phyloP scores from a whole-genome alignment of 1,140 invertebrate species.

The Camponotus floridanus region DNA sequence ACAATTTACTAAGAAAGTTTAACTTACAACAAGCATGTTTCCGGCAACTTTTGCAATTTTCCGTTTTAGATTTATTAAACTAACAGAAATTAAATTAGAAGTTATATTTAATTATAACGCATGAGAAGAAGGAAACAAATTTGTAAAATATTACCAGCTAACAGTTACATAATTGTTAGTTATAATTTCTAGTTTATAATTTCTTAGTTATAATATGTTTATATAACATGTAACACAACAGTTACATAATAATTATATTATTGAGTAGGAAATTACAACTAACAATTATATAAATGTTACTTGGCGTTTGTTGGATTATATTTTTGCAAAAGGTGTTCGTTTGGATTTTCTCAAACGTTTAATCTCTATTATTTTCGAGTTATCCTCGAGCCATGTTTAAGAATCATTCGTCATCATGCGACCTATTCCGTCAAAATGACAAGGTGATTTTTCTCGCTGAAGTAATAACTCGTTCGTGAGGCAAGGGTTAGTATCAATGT shows the following conservation, averaged over 20 bases:
- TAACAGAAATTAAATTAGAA: background rate
- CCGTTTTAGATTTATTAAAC: background rate
- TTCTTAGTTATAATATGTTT: too few relatives aligned
- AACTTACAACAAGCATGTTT: constrained; percentile 11
- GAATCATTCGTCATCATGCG: background rate
- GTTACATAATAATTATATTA: too few relatives aligned
- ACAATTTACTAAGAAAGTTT: constrained; percentile 33
- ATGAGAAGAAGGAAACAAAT: background rate
- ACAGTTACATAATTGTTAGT: too few relatives aligned
- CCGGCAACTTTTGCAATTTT: background rate
- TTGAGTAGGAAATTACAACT: too few relatives aligned
- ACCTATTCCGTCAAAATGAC: background rate
- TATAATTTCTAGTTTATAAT: too few relatives aligned
- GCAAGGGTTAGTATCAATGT: constrained; percentile 25
- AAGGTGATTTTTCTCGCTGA: constrained; percentile 29
- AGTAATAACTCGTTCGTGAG: constrained; percentile 35
- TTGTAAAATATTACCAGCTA: background rate
- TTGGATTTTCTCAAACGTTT: too few relatives aligned
- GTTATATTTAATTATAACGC: background rate
- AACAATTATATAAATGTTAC: too few relatives aligned
- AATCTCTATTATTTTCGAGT: background rate
- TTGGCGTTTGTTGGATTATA: background rate
- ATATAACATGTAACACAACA: too few relatives aligned
- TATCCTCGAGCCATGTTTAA: background rate
- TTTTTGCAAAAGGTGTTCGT: too few relatives aligned